Base-by-base conservation (phyloP, 2,888 invertebrate species). In the Drosophila ustulata region DNA sequence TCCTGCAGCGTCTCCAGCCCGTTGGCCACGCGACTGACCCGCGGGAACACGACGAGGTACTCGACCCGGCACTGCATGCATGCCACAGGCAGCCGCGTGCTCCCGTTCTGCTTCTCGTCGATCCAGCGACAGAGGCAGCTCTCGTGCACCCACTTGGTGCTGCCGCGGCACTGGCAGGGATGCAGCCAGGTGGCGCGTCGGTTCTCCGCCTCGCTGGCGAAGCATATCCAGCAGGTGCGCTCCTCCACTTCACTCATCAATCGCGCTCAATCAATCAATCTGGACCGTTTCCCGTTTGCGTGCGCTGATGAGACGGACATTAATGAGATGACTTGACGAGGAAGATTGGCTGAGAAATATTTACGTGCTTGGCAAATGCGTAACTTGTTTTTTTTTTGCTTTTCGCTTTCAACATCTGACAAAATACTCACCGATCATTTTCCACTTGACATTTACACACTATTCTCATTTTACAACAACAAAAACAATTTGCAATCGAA, bases 111-210 rank as follows among this genome's bases (percentile, higher is more conserved):
- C 90, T 98, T 98, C 92, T 99, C 98, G 91, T 99, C 99, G 3
- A 99, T 97, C 99, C 98, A 99, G 87, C 98, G 94, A 92, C 98
- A 98, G 37, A 99, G 94, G 89, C 99, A 99, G 62, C 95, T 95
- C 92, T 98, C 98, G 90, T 99, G 99, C 8, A 98, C 98, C 98
- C 98, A 98, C 94, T 97, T 97, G 18, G 98, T 97, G 9, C 98
- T 97, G 59, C 98, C 99, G 80, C 96, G 95, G 91, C 99, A 98
- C 89, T 96, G 96, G 91, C 99, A 99, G 2, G 99, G 99, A 89
- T 97, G 96, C 4, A 98, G 97, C 99, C 99, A 99, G 3, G 95
- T 94, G 8, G 97, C 97, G 13, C 95, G 93, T 30, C 94, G 94
- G 90, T 98, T 98, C 91, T 99, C 99, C 72, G 97, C 97, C 78